Conservation (phyloP, 2,797 vertebrate species). For the Natrix natrix region DNA sequence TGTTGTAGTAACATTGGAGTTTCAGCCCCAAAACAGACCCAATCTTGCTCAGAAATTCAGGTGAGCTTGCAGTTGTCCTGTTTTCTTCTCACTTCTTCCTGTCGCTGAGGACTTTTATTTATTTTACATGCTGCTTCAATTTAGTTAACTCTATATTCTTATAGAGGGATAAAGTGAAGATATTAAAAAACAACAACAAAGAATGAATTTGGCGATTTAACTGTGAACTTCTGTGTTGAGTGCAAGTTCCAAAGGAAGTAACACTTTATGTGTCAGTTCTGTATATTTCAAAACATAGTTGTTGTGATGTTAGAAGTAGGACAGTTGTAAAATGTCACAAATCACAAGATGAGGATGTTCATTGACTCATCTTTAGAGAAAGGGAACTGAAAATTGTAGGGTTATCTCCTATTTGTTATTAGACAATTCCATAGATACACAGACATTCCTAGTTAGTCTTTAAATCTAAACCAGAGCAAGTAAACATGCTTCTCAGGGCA, state of each 20-base stretch:
- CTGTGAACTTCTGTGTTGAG: neutral
- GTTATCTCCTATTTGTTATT: neutral
- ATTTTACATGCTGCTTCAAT: neutral
- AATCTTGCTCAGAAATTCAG: neutral
- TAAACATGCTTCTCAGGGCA: neutral
- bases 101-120: neutral
- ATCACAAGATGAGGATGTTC: neutral
- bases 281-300: neutral
- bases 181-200: neutral
- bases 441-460: neutral
- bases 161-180: neutral
- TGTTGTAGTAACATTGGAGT: neutral
- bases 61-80: neutral
- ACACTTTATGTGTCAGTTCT: neutral
- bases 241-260: conserved; percentile 14
- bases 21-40: neutral
- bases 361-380: neutral
- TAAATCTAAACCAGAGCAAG: neutral
- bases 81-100: conserved; percentile 13
- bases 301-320: conserved; percentile 1
- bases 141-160: neutral
- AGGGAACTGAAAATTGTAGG: neutral
- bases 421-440: neutral
- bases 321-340: neutral
- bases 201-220: neutral